These are phyloP conservation scores for Hycleus phaleratus DNA, from an alignment of 1,140 invertebrate species.

Conservation along the genomic window DNA sequence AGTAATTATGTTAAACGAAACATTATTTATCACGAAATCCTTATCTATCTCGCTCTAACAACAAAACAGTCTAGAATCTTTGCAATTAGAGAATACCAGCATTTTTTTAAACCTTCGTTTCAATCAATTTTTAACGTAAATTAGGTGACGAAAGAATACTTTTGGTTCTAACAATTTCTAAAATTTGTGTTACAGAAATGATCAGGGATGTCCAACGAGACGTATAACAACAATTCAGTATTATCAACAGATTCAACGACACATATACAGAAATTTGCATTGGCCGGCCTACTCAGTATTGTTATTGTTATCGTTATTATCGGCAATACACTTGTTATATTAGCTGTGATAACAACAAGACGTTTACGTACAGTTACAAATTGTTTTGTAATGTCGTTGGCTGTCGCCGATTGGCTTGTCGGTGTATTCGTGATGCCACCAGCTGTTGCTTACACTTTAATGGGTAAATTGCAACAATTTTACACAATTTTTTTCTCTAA, in stretches of 20 bases:
- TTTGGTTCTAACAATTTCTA: neutral
- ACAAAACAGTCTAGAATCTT: no score
- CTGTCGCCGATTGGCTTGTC: conserved; percentile 84
- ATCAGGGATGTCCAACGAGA: conserved; percentile 28
- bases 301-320: conserved; percentile 59
- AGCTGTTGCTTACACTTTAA: conserved; percentile 65
- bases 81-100: no score
- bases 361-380: conserved; percentile 88
- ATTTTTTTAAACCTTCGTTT: no score
- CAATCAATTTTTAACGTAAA: no score
- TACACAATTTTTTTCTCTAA: neutral
- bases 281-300: conserved; percentile 45
- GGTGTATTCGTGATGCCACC: conserved; percentile 93
- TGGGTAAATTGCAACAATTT: conserved; percentile 44
- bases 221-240: conserved; percentile 4
- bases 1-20: no score
- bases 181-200: conserved; percentile 30
- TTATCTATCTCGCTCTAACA: no score
- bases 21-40: no score
- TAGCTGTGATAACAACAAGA: conserved; percentile 84
- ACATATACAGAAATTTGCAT: conserved; percentile 31
- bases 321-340: conserved; percentile 85
- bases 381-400: conserved; percentile 88
- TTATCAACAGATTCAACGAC: conserved; percentile 9
- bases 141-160: no score